Percentiles rank a stretch among this genome's conserved stretches.
Conservation (phyloP, 2,888 invertebrate species). For the Exocentrus adspersus region DNA sequence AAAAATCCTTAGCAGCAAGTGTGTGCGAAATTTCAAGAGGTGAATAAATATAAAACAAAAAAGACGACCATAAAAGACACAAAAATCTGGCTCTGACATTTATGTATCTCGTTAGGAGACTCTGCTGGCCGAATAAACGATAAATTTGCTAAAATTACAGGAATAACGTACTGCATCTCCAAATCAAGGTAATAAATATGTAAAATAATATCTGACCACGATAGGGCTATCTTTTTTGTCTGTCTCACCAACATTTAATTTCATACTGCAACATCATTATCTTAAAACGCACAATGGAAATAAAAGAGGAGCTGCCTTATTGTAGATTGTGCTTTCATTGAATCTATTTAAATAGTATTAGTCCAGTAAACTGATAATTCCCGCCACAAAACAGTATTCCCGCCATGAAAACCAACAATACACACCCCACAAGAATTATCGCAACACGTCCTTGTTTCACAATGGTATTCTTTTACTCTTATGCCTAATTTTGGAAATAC, state of each 20-base stretch:
- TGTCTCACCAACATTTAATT: slow-evolving; percentile 35
- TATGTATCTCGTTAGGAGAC: slow-evolving; percentile 52
- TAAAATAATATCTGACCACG: slow-evolving; percentile 52
- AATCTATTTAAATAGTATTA: too few relatives aligned
- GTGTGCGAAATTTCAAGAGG: slow-evolving; percentile 29
- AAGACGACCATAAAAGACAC: slow-evolving; percentile 50
- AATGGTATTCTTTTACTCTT: too few relatives aligned
- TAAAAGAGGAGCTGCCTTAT: neutral
- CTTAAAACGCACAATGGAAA: slow-evolving; percentile 10
- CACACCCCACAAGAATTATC: too few relatives aligned
- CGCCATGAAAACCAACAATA: too few relatives aligned
- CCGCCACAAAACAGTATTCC: too few relatives aligned
- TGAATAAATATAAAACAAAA: slow-evolving; percentile 44
- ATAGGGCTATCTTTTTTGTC: slow-evolving; percentile 37
- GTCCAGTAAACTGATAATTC: too few relatives aligned
- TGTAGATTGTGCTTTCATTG: neutral
- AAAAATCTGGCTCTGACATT: slow-evolving; percentile 50
- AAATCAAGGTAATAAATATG: slow-evolving; percentile 55
- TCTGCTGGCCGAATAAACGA: slow-evolving; percentile 45
- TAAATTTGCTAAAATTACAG: slow-evolving; percentile 54
- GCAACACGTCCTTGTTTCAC: too few relatives aligned
- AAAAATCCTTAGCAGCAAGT: slow-evolving; percentile 30
- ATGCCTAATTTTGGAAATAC: too few relatives aligned
- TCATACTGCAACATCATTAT: slow-evolving; percentile 32
- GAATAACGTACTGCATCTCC: slow-evolving; percentile 50